Evolutionary conservation across 2,797 vertebrate genomes (phyloP), one percentile per base, ranked within the genome.

Genomic region (Lithobates sylvaticus): DNA sequence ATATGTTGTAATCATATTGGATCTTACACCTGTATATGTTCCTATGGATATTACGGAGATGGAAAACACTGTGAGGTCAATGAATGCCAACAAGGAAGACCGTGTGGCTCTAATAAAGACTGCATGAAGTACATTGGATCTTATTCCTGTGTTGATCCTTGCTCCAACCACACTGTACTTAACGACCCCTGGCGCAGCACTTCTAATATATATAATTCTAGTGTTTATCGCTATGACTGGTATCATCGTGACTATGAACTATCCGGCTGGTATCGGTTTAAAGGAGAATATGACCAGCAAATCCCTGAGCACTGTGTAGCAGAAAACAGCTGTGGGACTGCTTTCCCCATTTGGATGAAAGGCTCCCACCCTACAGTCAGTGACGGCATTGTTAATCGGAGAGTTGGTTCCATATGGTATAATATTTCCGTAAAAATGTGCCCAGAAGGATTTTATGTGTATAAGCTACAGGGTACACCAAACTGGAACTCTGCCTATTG

Each of bases 361-460:
- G 90, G 90, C 39, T 39, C 26, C 0, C 92, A 92, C 29, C 91
- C 88, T 0, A 87, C 89, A 0, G 86, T 16, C 2, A 21, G 76
- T 0, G 50, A 88, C 1, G 91, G 88, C 84, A 89, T 90, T 7
- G 88, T 89, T 39, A 88, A 0, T 16, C 89, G 54, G 34, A 81
- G 13, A 0, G 89, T 85, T 44, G 92, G 92, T 0, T 91, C 90
- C 0, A 88, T 89, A 44, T 91, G 89, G 90, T 73, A 29, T 0
- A 4, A 78, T 0, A 26, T 92, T 1, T 88, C 90, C n/a, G 84
- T 91, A 68, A 92, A 90, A 86, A 90, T 91, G 32, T 93, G 91
- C 5, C 0, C 7, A 0, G 88, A 76, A 0, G 89, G 91, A 10
- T 91, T 89, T 89, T 89, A 85, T 0, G 88, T 92, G 29, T 92